Evolutionary conservation across 2,888 invertebrate genomes (phyloP).

Genomic region (Phania funesta): DNA sequence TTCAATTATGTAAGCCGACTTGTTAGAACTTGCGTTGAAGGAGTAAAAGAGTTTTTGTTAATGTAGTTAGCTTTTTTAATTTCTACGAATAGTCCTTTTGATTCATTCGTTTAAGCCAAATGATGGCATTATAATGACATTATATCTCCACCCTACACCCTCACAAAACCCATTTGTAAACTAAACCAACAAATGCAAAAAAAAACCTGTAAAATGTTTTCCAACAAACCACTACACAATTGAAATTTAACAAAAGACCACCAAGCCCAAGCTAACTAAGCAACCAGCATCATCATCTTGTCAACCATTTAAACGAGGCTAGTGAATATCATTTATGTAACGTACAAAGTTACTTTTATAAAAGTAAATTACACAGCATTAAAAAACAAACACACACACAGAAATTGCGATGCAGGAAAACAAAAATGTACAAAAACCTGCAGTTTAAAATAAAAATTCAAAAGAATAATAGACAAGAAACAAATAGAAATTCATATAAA

Average conservation of each 20-base stretch:
- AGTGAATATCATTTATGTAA: slow-evolving; percentile 5
- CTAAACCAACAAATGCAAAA: neutral
- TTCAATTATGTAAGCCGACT: no score
- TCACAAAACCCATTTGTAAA: no score
- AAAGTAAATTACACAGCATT: slow-evolving; percentile 2
- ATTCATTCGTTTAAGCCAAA: no score
- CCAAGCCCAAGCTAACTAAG: neutral
- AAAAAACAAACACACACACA: neutral
- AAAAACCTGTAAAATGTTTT: neutral
- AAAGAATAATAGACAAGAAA: neutral
- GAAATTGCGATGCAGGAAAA: neutral
- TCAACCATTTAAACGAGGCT: slow-evolving; percentile 3
- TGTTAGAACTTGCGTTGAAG: no score
- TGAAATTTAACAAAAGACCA: slow-evolving; percentile 25
- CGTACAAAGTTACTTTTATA: slow-evolving; percentile 32
- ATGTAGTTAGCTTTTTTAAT: no score
- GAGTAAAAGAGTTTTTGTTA: no score
- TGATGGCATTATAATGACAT: no score
- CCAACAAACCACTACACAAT: slow-evolving; percentile 3
- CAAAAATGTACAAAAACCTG: neutral
- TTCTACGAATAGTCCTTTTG: no score
- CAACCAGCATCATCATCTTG: slow-evolving; percentile 4
- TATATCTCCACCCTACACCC: no score
- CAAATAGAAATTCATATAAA: no score
- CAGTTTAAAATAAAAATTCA: neutral